Base-by-base conservation (phyloP, 1,140 invertebrate species). In the Drosophila kurseongensis region DNA sequence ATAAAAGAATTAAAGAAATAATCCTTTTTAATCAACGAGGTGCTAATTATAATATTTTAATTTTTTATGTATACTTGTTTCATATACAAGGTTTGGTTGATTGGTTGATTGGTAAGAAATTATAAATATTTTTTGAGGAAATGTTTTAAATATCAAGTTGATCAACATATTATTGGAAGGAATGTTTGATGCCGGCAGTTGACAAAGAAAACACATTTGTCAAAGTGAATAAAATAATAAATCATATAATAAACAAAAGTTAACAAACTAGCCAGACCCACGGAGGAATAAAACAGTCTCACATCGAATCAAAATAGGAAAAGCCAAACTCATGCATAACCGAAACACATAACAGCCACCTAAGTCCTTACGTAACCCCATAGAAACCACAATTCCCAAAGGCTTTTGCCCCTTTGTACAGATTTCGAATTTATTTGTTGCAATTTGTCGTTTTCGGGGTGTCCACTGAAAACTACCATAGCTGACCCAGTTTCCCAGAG, bases 401-500 rank as follows among this genome's bases (percentile, higher is more conserved):
- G 61, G 63, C 40, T 51, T 8, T 16, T 4, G 44, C 63, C 41
- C 29, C 38, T 42, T 35, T 14, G 44, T 29, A 48, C 16, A 66
- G 42, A 48, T 57, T 66, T 71, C 14, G 29, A 44, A 58, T 50
- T 58, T 56, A 29, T 42, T 71, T 27, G 66, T 36, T 27, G 65
- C 67, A 41, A 71, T 71, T 71, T 71, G 68, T 71, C 54, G 52
- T 41, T 65, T 18, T 67, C 45, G 41, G 42, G 48, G n/a, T 23
- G 51, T 48, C 67, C 60, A 55, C 50, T 23, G 27, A 16, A 44
- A 44, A 14, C 48, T 12, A 52, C 32, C 32, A 5, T 51, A 59
- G 40, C 18, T 75, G 73, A 75, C 73, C 73, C 73, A 75, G 59
- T 75, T 75, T 74, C 41, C 13, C 35, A 51, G 51, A 75, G 45